Base-by-base conservation (phyloP, 2,113 vertebrate species). In the Leptodactylus fuscus region DNA sequence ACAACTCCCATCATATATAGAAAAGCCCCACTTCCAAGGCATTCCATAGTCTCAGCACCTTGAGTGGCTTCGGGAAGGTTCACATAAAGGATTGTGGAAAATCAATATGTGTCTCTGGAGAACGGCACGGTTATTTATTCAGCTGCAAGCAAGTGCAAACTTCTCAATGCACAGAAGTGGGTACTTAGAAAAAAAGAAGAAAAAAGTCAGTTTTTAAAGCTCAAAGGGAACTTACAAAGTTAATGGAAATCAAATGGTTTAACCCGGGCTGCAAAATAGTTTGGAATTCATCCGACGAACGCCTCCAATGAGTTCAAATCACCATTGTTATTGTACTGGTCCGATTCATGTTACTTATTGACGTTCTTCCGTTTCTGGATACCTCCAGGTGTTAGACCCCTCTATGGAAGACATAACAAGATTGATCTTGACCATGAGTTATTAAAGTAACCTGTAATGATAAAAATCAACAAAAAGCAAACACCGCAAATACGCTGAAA, bases 71-170 rank as follows among this genome's bases (percentile, higher is more conserved):
- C 73, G 36, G 77, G 34, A 81, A 86, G 73, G 84, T 81, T 86
- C 77, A 86, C 76, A 86, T 80, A 86, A 86, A 86, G 84, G 67
- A 69, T 86, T 86, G 84, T 86, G 84, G 84, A 86, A 86, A 86
- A 86, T 86, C 84, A 81, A 86, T 86, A 86, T 62, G 51, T 53
- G 49, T 81, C 84, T 86, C 84, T 16, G 53, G 84, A 81, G 84
- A 60, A 73, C 76, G 41, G 51, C 49, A 32, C 77, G 9, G 48
- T 81, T 86, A 86, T 86, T 86, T 86, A 81, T 86, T 86, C 84
- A 86, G 84, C 84, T 86, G 84, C 84, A 48, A 78, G 60, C 55
- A 38, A 86, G 76, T 86, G 84, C 84, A 81, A 80, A 80, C 84
- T 73, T 86, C 77, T 86, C 83, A 85, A 70, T 71, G 83, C 83